Conservation (phyloP, 2,888 invertebrate genomes). For the Agrotis segetum region DNA sequence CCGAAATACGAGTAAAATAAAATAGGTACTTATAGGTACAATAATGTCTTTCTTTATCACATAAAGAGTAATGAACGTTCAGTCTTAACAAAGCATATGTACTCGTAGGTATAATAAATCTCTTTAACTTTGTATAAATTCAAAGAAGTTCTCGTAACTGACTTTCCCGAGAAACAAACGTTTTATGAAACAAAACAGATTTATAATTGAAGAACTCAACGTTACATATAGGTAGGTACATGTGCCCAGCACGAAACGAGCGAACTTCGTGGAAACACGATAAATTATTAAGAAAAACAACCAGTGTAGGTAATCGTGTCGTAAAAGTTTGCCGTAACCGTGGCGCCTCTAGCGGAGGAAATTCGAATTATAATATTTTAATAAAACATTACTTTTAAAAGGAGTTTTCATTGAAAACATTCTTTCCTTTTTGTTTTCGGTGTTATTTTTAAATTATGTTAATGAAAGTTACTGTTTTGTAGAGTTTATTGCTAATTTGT, state of each 20-base stretch:
- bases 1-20: slow-evolving; percentile 14
- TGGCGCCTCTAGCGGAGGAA: slow-evolving; percentile 69
- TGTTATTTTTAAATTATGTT: slow-evolving; percentile 29
- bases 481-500: neutral
- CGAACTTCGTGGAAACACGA: slow-evolving; percentile 59
- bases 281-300: slow-evolving; percentile 69
- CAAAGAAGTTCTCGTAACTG: slow-evolving; percentile 25
- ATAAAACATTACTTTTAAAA: slow-evolving; percentile 43
- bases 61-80: slow-evolving; percentile 10
- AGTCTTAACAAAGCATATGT: slow-evolving; percentile 8
- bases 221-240: slow-evolving; percentile 47
- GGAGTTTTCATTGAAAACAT: slow-evolving; percentile 40
- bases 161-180: slow-evolving; percentile 42
- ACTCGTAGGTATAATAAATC: slow-evolving; percentile 36
- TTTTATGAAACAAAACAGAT: slow-evolving; percentile 53
- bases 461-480: slow-evolving; percentile 19
- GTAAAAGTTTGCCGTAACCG: slow-evolving; percentile 52
- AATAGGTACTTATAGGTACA: neutral
- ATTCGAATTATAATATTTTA: slow-evolving; percentile 39
- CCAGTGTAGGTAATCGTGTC: slow-evolving; percentile 59
- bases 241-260: slow-evolving; percentile 46
- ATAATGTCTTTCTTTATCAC: neutral
- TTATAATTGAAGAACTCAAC: slow-evolving; percentile 62
- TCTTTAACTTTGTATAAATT: slow-evolving; percentile 27
- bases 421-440: slow-evolving; percentile 16